Conservation (phyloP, 2,888 invertebrate genomes). For the Harpagoxenus sublaevis region DNA sequence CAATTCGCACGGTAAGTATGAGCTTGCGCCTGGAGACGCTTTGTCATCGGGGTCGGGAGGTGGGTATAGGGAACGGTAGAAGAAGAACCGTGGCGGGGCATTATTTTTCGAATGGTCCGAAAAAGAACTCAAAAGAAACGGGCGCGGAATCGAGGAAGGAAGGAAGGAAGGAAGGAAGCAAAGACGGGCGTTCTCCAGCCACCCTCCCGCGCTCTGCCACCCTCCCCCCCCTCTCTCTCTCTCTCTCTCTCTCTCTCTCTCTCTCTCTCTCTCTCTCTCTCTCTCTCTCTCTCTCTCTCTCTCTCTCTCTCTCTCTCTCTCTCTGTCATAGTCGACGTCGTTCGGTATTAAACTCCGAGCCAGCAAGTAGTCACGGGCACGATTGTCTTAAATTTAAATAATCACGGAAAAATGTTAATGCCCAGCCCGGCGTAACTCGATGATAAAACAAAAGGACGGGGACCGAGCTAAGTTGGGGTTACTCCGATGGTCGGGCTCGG, state of each 20-base stretch:
- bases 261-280: background rate
- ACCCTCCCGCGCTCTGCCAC: too few species aligned
- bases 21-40: conserved; percentile 54
- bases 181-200: conserved; percentile 5
- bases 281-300: too few species aligned
- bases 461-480: conserved; percentile 15
- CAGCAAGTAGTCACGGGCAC: conserved; percentile 68
- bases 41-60: conserved; percentile 64
- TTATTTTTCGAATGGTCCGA: conserved; percentile 66
- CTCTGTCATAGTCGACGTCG: conserved; percentile 49
- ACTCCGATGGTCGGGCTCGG: conserved; percentile 2
- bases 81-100: conserved; percentile 45
- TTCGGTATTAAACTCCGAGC: conserved; percentile 65
- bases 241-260: background rate
- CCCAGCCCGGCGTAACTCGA: conserved; percentile 79
- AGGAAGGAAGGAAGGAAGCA: conserved; percentile 45
- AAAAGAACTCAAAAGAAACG: conserved; percentile 50
- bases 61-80: background rate
- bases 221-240: too few species aligned
- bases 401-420: conserved; percentile 84
- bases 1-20: conserved; percentile 50
- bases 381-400: conserved; percentile 85
- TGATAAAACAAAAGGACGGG: conserved; percentile 80
- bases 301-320: background rate
- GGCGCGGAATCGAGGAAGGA: conserved; percentile 15